A percentile compares a stretch with the other conserved stretches of the same genome.
These are phyloP conservation scores for Smutsia gigantea DNA, from an alignment of 2,797 vertebrate genomes.

Conservation along the genomic window DNA sequence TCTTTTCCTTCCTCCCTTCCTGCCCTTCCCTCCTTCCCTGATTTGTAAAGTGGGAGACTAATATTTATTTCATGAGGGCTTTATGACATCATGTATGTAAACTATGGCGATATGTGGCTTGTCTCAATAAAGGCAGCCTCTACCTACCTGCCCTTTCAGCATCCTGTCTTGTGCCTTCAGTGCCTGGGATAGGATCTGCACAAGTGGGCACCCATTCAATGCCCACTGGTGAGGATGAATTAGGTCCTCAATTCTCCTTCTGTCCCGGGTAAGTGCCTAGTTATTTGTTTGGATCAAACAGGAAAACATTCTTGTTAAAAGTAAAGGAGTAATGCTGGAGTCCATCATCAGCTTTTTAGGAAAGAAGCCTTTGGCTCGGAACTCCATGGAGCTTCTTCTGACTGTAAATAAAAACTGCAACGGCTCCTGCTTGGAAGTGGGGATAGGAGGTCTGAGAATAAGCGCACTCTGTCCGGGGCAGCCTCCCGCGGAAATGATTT, in stretches of 20 bases:
- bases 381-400: constrained; percentile 72
- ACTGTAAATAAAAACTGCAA: constrained; percentile 84
- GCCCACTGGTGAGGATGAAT: not conserved
- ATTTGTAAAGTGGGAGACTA: not conserved
- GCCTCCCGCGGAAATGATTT: constrained; percentile 84
- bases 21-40: not conserved
- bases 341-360: constrained; percentile 70
- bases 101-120: not conserved
- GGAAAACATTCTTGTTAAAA: not conserved
- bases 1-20: no score
- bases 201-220: not conserved
- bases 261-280: not conserved
- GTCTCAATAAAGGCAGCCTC: not conserved
- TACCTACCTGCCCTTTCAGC: not conserved
- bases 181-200: not conserved
- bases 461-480: constrained; percentile 84
- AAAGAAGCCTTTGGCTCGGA: constrained; percentile 78
- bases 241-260: not conserved
- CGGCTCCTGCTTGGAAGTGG: constrained; percentile 85
- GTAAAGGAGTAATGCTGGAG: not conserved
- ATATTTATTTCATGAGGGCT: not conserved
- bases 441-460: constrained; percentile 81
- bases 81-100: not conserved
- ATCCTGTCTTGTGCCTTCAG: not conserved
- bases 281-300: constrained; percentile 18